Conservation (phyloP, 1,140 invertebrate species). For the Maconellicoccus hirsutus region DNA sequence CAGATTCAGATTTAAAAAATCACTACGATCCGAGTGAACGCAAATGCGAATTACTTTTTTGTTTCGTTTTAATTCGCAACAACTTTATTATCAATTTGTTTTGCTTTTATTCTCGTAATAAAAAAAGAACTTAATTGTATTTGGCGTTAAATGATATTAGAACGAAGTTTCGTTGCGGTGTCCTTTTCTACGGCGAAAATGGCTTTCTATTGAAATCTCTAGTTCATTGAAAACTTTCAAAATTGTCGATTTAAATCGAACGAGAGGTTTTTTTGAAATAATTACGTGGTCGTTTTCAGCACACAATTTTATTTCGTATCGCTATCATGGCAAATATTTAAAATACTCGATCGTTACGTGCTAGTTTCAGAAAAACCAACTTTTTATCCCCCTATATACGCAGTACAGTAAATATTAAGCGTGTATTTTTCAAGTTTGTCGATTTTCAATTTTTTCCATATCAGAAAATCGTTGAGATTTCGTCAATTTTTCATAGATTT, state of each 20-base stretch:
- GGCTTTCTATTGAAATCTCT: neutral
- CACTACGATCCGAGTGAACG: too few relatives aligned
- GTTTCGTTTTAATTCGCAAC: too few relatives aligned
- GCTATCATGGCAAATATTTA: neutral
- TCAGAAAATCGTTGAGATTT: too few relatives aligned
- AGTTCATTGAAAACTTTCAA: neutral
- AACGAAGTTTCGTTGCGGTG: too few relatives aligned
- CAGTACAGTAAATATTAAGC: slow-evolving; percentile 22
- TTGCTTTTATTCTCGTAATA: too few relatives aligned
- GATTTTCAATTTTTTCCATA: neutral
- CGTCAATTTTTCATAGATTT: too few relatives aligned
- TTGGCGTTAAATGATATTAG: too few relatives aligned
- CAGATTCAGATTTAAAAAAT: too few relatives aligned
- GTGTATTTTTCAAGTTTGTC: neutral
- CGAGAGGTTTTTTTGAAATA: neutral
- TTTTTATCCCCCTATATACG: slow-evolving; percentile 6
- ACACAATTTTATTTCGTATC: neutral
- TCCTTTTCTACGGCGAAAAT: too few relatives aligned
- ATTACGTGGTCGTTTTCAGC: neutral
- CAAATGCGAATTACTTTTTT: too few relatives aligned
- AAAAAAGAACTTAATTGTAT: too few relatives aligned
- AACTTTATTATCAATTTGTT: too few relatives aligned
- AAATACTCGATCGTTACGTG: neutral
- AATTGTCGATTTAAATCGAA: neutral
- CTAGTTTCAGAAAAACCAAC: slow-evolving; percentile 10